phyloP scores from a whole-genome alignment of 1,140 invertebrate genomes.

The Anoplophora glabripennis region DNA sequence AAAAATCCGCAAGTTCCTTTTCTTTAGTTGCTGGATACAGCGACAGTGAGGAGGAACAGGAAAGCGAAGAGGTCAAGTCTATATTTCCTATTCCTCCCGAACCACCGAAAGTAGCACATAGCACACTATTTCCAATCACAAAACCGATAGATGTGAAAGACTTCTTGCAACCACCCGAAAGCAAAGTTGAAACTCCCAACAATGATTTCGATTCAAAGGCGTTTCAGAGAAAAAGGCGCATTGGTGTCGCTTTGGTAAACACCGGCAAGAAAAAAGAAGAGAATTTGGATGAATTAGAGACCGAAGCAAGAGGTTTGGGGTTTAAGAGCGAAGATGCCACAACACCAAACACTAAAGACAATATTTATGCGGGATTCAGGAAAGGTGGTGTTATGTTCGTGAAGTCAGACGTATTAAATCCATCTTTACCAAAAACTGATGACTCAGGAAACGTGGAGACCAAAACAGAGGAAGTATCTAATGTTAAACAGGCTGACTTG shows the following conservation, averaged over 20 bases:
- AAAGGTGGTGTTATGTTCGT: slow-evolving; percentile 47
- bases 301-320: slow-evolving; percentile 37
- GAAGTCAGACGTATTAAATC: slow-evolving; percentile 46
- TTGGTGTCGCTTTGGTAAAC: slow-evolving; percentile 40
- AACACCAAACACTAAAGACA: slow-evolving; percentile 9
- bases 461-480: slow-evolving; percentile 26
- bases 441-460: slow-evolving; percentile 11
- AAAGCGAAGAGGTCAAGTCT: slow-evolving; percentile 32
- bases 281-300: slow-evolving; percentile 13
- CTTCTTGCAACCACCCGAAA: slow-evolving; percentile 23
- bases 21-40: slow-evolving; percentile 60
- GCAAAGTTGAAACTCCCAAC: slow-evolving; percentile 24
- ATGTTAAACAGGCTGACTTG: slow-evolving; percentile 25
- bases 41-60: slow-evolving; percentile 56
- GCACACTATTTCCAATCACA: slow-evolving; percentile 51
- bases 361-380: slow-evolving; percentile 33
- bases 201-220: slow-evolving; percentile 40
- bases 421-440: slow-evolving; percentile 7
- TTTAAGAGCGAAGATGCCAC: slow-evolving; percentile 48
- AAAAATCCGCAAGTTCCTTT: slow-evolving; percentile 39
- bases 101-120: slow-evolving; percentile 27
- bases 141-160: slow-evolving; percentile 41
- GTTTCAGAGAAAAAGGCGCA: slow-evolving; percentile 46
- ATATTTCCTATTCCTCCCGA: slow-evolving; percentile 28
- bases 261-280: slow-evolving; percentile 30